These are phyloP conservation scores for Drosophila aff. DNA, from an alignment of 1,140 invertebrate genomes.

Conservation along the genomic window DNA sequence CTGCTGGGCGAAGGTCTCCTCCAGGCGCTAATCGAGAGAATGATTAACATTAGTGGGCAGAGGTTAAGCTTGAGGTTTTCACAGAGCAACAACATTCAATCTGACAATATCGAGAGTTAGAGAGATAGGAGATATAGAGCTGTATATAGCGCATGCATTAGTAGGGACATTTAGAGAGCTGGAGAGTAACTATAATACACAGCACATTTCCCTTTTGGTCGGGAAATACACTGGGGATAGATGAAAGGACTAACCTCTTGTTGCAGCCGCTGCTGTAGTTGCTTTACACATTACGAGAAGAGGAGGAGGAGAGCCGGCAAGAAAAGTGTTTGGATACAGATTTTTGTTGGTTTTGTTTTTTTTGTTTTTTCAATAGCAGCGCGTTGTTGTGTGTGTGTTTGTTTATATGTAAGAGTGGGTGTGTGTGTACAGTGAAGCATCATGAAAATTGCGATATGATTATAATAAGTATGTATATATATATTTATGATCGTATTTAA, in stretches of 20 bases:
- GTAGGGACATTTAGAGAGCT: conserved; percentile 40
- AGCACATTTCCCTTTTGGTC: conserved; percentile 10
- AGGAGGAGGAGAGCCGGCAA: conserved; percentile 74
- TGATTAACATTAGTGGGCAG: conserved; percentile 9
- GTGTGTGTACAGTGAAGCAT: conserved; percentile 70
- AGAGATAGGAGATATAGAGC: conserved; percentile 11
- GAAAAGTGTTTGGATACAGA: conserved; percentile 72
- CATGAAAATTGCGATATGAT: conserved; percentile 48
- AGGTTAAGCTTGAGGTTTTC: not conserved
- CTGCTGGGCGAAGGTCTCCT: conserved; percentile 93
- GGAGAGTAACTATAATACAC: conserved; percentile 32
- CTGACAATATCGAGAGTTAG: conserved; percentile 35
- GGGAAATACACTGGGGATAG: conserved; percentile 33
- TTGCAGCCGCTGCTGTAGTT: conserved; percentile 79
- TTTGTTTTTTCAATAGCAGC: conserved; percentile 47
- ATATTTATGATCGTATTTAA: conserved; percentile 33
- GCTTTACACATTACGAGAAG: conserved; percentile 76
- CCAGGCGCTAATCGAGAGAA: conserved; percentile 88
- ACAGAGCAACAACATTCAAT: conserved; percentile 38
- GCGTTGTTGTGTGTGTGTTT: conserved; percentile 55
- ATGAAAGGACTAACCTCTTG: conserved; percentile 76
- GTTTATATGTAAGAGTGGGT: conserved; percentile 36
- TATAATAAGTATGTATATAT: conserved; percentile 12
- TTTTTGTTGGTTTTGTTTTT: conserved; percentile 42
- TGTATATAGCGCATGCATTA: conserved; percentile 48